phyloP scores from a whole-genome alignment of 2,888 invertebrate genomes.

The Onthophagus sagittarius region DNA sequence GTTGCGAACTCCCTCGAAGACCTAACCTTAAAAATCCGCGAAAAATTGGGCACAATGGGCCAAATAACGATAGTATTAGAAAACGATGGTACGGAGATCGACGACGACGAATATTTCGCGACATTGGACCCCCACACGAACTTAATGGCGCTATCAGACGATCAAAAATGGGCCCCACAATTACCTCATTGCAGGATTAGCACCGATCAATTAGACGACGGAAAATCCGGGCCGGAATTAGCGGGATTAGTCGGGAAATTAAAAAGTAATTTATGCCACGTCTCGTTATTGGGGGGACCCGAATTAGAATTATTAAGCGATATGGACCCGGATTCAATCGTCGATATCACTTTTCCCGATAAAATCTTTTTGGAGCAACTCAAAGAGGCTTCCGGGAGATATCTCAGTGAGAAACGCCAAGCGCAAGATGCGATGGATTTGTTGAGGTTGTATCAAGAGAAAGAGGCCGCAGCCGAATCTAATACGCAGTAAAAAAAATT shows the following conservation, averaged over 20 bases:
- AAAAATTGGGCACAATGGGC: constrained; percentile 63
- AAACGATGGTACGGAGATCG: constrained; percentile 91
- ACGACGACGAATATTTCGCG: constrained; percentile 92
- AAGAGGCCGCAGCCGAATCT: constrained; percentile 34
- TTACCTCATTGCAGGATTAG: constrained; percentile 61
- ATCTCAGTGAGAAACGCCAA: constrained; percentile 75
- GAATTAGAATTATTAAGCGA: constrained; percentile 81
- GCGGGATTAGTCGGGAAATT: constrained; percentile 73
- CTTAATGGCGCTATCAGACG: constrained; percentile 74
- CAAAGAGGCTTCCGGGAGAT: constrained; percentile 79
- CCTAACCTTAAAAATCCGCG: constrained; percentile 69
- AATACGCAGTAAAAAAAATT: constrained; percentile 19
- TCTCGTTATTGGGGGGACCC: constrained; percentile 77
- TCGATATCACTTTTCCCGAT: constrained; percentile 71
- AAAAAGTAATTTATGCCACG: constrained; percentile 78
- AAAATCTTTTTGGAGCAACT: constrained; percentile 74
- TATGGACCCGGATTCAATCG: constrained; percentile 85
- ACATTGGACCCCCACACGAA: constrained; percentile 85
- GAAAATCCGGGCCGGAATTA: constrained; percentile 56
- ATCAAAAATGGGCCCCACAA: constrained; percentile 71
- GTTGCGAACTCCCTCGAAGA: constrained; percentile 78
- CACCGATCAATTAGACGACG: constrained; percentile 58
- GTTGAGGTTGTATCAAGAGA: constrained; percentile 65
- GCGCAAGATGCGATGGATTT: constrained; percentile 85
- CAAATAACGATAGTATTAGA: constrained; percentile 79